phyloP scores from a whole-genome alignment of 2,113 vertebrate species.

The Noctilio leporinus region DNA sequence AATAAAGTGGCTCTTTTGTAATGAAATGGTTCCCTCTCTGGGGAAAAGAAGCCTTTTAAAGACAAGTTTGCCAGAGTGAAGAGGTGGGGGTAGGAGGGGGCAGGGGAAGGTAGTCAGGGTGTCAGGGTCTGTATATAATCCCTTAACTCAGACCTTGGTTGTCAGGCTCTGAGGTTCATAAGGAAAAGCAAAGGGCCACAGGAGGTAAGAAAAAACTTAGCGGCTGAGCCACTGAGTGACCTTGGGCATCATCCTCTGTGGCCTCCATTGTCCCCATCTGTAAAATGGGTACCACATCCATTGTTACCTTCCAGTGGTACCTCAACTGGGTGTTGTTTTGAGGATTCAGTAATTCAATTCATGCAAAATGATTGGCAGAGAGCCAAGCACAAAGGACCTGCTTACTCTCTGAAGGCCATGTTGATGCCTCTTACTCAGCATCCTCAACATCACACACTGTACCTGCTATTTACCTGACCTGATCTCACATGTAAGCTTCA shows the following conservation, averaged over 20 bases:
- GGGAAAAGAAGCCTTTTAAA: neutral
- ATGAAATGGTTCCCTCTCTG: neutral
- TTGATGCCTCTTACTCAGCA: neutral
- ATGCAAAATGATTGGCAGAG: neutral
- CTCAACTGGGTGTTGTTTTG: neutral
- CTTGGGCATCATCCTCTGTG: neutral
- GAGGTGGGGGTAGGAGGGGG: neutral
- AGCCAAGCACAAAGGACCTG: neutral
- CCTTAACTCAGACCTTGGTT: neutral
- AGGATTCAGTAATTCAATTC: neutral
- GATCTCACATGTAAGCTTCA: neutral
- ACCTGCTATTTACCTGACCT: neutral
- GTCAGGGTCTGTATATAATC: neutral
- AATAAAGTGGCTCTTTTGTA: neutral
- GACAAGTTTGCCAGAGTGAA: neutral
- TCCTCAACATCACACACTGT: too few species aligned
- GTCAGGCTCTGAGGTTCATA: neutral
- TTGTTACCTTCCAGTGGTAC: neutral
- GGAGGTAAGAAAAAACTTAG: neutral
- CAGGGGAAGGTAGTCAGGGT: accelerated
- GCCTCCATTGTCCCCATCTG: neutral
- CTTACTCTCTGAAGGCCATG: neutral
- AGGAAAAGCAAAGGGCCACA: neutral
- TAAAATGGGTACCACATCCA: neutral
- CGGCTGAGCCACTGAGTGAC: neutral